These are phyloP conservation scores for Setophaga coronata DNA, from an alignment of 2,113 vertebrate species.

Conservation along the genomic window DNA sequence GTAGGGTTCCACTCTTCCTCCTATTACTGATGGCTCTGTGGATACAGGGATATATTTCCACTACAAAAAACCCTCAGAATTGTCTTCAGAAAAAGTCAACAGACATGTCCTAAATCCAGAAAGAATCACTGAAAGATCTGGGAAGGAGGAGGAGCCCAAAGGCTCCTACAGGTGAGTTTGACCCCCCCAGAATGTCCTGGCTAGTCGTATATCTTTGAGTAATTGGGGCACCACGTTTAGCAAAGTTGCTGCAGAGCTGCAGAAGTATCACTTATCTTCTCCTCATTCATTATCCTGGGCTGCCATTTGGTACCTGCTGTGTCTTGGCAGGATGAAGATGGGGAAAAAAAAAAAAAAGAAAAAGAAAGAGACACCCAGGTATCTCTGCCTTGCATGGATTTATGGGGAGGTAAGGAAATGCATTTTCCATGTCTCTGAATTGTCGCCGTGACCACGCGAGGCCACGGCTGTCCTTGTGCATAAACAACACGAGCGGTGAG, in stretches of 20 bases:
- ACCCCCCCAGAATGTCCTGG: accelerated
- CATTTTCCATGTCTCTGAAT: background rate
- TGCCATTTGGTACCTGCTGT: background rate
- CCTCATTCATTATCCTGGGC: background rate
- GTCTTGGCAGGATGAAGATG: background rate
- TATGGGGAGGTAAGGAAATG: conserved; percentile 29
- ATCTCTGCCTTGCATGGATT: conserved; percentile 23
- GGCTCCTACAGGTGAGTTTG: background rate
- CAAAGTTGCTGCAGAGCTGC: background rate
- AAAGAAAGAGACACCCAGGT: background rate
- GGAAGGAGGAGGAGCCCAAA: background rate
- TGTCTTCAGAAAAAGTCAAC: background rate
- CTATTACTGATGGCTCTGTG: accelerated
- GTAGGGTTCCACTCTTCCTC: background rate
- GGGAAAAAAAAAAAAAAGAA: accelerated
- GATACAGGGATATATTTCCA: background rate
- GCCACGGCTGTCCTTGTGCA: background rate
- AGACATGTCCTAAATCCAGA: background rate
- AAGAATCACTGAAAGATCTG: background rate
- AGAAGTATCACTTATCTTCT: background rate
- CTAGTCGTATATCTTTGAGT: background rate
- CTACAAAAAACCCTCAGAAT: background rate
- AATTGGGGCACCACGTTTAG: accelerated
- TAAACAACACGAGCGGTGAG: background rate
- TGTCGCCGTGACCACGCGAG: background rate